Conservation (phyloP, 2,113 vertebrate genomes). For the Gasterosteus nipponicus region DNA sequence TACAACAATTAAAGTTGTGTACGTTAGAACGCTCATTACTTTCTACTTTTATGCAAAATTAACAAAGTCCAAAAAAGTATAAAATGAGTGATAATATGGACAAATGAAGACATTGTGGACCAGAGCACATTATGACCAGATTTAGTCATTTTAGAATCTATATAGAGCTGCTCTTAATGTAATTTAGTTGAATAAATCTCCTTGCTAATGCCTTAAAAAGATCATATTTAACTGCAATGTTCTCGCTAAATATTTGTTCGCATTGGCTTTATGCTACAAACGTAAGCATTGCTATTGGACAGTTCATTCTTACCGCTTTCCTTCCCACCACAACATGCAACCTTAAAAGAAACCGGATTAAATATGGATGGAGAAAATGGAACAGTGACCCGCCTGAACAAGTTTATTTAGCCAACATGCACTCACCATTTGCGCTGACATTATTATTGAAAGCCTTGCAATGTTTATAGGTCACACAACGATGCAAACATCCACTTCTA, state of each 20-base stretch:
- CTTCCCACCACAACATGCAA: too few species aligned
- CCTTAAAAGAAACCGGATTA: neutral
- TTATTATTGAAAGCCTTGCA: too few species aligned
- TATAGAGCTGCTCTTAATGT: too few species aligned
- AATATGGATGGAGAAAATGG: too few species aligned
- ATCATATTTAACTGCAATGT: neutral
- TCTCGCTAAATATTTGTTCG: neutral
- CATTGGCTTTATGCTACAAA: neutral
- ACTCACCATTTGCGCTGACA: neutral
- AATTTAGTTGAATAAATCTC: neutral
- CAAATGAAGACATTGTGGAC: neutral
- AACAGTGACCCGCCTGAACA: neutral
- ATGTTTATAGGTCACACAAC: neutral
- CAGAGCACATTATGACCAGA: neutral
- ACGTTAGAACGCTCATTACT: neutral
- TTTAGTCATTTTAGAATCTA: slow-evolving; percentile 3
- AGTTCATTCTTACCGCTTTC: neutral
- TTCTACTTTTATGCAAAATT: neutral
- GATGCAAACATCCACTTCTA: neutral
- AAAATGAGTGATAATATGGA: neutral
- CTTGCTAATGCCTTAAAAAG: neutral
- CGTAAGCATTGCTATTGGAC: neutral
- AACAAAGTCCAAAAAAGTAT: neutral
- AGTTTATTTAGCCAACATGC: neutral
- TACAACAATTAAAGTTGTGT: neutral